Base-by-base conservation (phyloP, 2,888 invertebrate species). In the Notocelia uddmanniana region DNA sequence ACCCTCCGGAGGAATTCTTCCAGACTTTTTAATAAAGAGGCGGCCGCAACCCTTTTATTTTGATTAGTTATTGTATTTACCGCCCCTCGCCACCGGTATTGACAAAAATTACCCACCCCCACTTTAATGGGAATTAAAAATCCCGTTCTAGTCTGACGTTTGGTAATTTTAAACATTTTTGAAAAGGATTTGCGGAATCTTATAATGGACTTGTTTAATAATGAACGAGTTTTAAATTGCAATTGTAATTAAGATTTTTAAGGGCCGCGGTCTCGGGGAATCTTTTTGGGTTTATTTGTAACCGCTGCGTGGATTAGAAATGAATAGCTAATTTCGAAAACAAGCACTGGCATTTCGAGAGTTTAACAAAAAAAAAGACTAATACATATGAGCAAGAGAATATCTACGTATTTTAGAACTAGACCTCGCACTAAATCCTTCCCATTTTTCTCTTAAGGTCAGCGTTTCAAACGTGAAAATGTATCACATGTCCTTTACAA, bases 21-120 rank as follows among this genome's bases (percentile, higher is more conserved):
- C 84, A 76, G 89, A 92, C 87, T 93, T 93, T 93, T 93, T 93
- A 93, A 92, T 91, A 92, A 90, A 89, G 84, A 83, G 78, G 75
- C 84, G 79, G 83, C 89, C 86, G 83, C 92, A 93, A 93, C 93
- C 93, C 93, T 93, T 92, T 92, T 91, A 91, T 90, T 89, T 85
- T 89, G 91, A 93, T 93, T 92, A 92, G 91, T 92, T 92, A 92
- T 92, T 91, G 90, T 91, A 88, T 91, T 90, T 90, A 83, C 78
- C 76, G 59, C 71, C 60, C 64, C 50, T 52, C 41, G 66, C 66
- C 48, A 45, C 59, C 60, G 57, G 76, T 82, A 84, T 82, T 83
- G 85, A 83, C 84, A 83, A 80, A 82, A 80, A 74, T 74, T 71
- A 60, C 62, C 72, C 54, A 54, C 60, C 63, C 64, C 64, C 64